phyloP scores from a whole-genome alignment of 2,113 vertebrate genomes.

The Nibea albiflora region DNA sequence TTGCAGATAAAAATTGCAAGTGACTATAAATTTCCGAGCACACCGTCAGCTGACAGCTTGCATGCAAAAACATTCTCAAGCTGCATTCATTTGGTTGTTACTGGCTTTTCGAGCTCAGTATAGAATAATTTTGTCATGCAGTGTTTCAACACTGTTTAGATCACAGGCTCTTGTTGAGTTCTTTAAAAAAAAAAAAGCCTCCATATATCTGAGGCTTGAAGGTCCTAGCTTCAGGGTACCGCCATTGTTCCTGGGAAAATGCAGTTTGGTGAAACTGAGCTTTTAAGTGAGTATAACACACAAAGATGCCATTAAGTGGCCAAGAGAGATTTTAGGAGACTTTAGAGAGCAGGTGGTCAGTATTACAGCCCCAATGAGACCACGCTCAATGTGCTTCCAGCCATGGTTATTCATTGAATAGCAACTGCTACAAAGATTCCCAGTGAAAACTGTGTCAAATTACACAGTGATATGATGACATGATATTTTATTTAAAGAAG shows the following conservation, averaged over 20 bases:
- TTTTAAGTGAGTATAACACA: constrained; percentile 23
- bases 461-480: too few relatives aligned
- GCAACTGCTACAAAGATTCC: background rate
- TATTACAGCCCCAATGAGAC: background rate
- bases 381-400: constrained; percentile 1
- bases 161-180: background rate
- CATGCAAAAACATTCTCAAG: constrained; percentile 32
- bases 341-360: constrained; percentile 6
- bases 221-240: constrained; percentile 1
- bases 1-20: constrained; percentile 55
- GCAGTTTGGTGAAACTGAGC: background rate
- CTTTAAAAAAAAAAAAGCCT: constrained; percentile 9
- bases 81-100: constrained; percentile 21
- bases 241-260: background rate
- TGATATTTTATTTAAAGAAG: background rate
- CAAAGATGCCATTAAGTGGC: constrained; percentile 7
- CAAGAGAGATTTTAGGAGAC: constrained; percentile 19
- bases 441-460: background rate
- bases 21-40: constrained; percentile 48
- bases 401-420: background rate
- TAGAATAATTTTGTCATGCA: background rate
- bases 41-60: constrained; percentile 12
- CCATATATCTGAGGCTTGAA: constrained; percentile 9
- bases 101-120: background rate
- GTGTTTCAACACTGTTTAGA: background rate